Evolutionary conservation across 2,888 invertebrate genomes (phyloP).

Genomic region (Idaea biselata): DNA sequence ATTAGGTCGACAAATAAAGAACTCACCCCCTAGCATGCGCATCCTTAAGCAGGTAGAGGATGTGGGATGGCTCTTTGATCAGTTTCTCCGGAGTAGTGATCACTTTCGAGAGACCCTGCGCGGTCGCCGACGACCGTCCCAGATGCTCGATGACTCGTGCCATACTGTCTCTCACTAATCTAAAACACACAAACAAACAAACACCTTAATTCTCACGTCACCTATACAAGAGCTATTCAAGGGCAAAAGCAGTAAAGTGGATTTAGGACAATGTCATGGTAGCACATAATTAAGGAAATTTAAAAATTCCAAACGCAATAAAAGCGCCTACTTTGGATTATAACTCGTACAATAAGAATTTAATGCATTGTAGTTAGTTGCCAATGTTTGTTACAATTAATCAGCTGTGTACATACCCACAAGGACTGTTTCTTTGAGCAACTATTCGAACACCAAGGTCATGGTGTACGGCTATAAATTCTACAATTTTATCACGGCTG

Average conservation of each 20-base stretch:
- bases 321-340: no score
- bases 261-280: not conserved
- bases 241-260: not conserved
- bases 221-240: not conserved
- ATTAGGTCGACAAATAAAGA: not conserved
- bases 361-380: not conserved
- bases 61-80: slow-evolving; percentile 60
- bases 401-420: not conserved
- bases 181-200: slow-evolving; percentile 18
- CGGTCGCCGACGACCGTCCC: slow-evolving; percentile 86
- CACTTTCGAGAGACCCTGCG: slow-evolving; percentile 86
- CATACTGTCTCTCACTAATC: slow-evolving; percentile 47
- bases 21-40: slow-evolving; percentile 47
- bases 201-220: not conserved
- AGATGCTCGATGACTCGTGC: slow-evolving; percentile 84
- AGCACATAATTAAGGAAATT: no score
- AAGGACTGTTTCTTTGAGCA: not conserved
- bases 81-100: slow-evolving; percentile 87
- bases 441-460: not conserved
- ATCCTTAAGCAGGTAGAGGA: slow-evolving; percentile 66
- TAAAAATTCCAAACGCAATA: no score
- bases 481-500: not conserved
- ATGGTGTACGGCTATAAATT: not conserved
- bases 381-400: no score
- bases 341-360: no score